Conservation (phyloP, 2,113 vertebrate genomes). For the Tragelaphus buxtoni region DNA sequence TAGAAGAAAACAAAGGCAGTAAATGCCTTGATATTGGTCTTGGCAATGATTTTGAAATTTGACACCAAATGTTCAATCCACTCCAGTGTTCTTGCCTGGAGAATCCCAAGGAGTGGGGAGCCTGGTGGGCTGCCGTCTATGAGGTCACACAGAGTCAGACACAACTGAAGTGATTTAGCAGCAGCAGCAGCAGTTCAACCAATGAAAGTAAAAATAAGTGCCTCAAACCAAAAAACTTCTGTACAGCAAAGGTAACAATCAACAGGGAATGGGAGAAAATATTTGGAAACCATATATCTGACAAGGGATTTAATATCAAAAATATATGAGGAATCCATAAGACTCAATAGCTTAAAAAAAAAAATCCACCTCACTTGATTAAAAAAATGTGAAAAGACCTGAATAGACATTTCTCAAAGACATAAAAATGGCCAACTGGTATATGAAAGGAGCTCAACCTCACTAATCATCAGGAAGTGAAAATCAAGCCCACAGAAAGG, state of each 20-base stretch:
- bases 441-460: not conserved
- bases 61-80: not conserved
- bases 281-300: not conserved
- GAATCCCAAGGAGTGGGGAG: too few relatives aligned
- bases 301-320: not conserved
- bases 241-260: not conserved
- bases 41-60: not conserved
- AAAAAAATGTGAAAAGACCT: not conserved
- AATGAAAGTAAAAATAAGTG: not conserved
- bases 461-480: not conserved
- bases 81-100: too few relatives aligned
- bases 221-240: not conserved
- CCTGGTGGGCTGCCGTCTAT: too few relatives aligned
- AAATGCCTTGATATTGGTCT: not conserved
- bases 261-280: not conserved
- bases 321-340: not conserved
- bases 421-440: not conserved
- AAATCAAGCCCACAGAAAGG: not conserved
- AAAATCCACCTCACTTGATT: not conserved
- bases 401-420: not conserved
- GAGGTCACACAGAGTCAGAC: too few relatives aligned
- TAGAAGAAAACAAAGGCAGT: not conserved
- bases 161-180: too few relatives aligned
- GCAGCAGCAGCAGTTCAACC: not conserved
- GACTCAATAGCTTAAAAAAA: not conserved